phyloP scores from a whole-genome alignment of 2,888 invertebrate species.

The Epinotia nisella region DNA sequence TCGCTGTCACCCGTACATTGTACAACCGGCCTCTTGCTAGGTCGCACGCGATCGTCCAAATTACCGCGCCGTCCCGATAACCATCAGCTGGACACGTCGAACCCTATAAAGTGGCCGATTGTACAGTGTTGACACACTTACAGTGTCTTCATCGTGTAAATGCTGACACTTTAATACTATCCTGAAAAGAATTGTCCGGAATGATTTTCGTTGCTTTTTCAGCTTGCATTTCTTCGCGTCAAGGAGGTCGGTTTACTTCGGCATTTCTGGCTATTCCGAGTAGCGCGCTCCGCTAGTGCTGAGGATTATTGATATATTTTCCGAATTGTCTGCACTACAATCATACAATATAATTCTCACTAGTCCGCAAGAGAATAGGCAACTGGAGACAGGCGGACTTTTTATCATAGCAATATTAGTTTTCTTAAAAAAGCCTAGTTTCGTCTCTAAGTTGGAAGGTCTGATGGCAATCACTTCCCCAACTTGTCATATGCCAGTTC shows the following conservation, averaged over 20 bases:
- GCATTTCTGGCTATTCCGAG: neutral
- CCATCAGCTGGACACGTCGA: constrained; percentile 63
- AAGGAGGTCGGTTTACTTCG: neutral
- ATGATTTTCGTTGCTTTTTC: neutral
- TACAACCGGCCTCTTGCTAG: constrained; percentile 44
- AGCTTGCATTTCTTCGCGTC: neutral
- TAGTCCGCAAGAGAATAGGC: too few species aligned
- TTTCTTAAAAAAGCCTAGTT: too few species aligned
- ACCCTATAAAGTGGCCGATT: constrained; percentile 57
- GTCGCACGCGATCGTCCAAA: constrained; percentile 67
- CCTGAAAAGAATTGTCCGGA: neutral
- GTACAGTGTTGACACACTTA: constrained; percentile 41
- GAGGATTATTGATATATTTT: too few species aligned
- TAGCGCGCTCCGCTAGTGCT: too few species aligned
- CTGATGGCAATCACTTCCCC: too few species aligned
- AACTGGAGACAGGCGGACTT: too few species aligned
- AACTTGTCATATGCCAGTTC: too few species aligned
- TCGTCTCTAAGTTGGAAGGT: too few species aligned
- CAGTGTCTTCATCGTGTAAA: constrained; percentile 55
- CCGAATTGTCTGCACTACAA: too few species aligned
- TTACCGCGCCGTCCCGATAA: constrained; percentile 61
- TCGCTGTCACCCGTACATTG: constrained; percentile 43
- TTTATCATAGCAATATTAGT: too few species aligned
- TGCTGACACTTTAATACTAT: constrained; percentile 50
- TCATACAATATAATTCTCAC: too few species aligned